Conservation (phyloP, 1,140 invertebrate species). For the Solenopsis fugax region DNA sequence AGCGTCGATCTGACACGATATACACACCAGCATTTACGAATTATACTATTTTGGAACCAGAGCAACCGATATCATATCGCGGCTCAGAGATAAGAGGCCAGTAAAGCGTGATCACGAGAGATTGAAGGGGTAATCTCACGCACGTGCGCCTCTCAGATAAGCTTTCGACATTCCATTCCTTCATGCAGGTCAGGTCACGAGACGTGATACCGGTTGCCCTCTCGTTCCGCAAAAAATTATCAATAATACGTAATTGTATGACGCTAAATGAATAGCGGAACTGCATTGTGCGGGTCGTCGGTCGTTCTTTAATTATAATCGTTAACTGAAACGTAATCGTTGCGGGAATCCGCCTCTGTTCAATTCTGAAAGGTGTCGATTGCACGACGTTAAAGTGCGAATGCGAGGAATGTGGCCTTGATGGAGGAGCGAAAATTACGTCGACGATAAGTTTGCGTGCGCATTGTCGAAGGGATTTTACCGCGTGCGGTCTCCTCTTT, state of each 20-base stretch:
- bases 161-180: not conserved
- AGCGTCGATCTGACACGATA: not conserved
- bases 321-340: conserved; percentile 1
- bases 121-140: not conserved
- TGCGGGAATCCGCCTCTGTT: conserved; percentile 28
- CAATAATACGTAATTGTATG: not conserved
- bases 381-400: conserved; percentile 18
- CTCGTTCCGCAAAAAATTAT: conserved; percentile 8
- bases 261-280: conserved; percentile 11
- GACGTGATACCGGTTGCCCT: not conserved
- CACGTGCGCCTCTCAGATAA: conserved; percentile 1
- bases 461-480: conserved; percentile 41
- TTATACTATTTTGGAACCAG: conserved; percentile 30
- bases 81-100: not conserved
- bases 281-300: conserved; percentile 4
- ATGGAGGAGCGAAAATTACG: conserved; percentile 38
- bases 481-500: conserved; percentile 10
- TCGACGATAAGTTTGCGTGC: conserved; percentile 5
- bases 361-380: conserved; percentile 2
- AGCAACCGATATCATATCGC: conserved; percentile 2
- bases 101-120: not conserved
- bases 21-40: conserved; percentile 23
- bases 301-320: conserved; percentile 24
- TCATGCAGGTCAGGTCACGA: not conserved
- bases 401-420: conserved; percentile 57